A percentile compares a stretch with the other conserved stretches of the same genome.
Evolutionary conservation across 2,888 invertebrate species (phyloP).

Genomic region (Melanophora roralis): DNA sequence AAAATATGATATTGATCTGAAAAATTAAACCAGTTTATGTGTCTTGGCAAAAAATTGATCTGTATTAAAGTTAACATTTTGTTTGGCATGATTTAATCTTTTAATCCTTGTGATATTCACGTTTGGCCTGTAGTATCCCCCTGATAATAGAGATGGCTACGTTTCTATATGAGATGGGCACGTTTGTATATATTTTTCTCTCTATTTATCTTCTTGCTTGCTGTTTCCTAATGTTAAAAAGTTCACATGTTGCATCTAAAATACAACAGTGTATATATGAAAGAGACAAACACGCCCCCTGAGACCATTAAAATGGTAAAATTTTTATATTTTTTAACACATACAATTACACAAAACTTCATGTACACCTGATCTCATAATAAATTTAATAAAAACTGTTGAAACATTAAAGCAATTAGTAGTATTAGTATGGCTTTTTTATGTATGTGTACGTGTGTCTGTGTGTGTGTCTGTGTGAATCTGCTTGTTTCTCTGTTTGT

Average conservation of each 20-base stretch:
- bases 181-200: no score
- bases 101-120: slow-evolving; percentile 30
- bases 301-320: slow-evolving; percentile 60
- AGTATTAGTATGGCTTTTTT: not conserved
- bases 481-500: no score
- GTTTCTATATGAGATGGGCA: no score
- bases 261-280: slow-evolving; percentile 55
- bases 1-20: slow-evolving; percentile 45
- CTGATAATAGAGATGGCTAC: slow-evolving; percentile 3
- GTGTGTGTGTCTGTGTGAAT: no score
- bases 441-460: no score
- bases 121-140: not conserved
- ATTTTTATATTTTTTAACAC: slow-evolving; percentile 11
- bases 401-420: slow-evolving; percentile 19
- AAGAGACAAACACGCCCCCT: slow-evolving; percentile 66
- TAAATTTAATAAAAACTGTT: slow-evolving; percentile 35
- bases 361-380: not conserved
- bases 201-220: not conserved
- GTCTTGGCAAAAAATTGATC: slow-evolving; percentile 4
- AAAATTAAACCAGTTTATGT: slow-evolving; percentile 24
- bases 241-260: slow-evolving; percentile 50
- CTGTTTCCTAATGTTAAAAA: slow-evolving; percentile 12
- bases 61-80: slow-evolving; percentile 23
- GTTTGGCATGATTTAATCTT: slow-evolving; percentile 47
- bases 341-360: slow-evolving; percentile 1